Conservation (phyloP, 2,113 vertebrate genomes). For the Sylvia atricapilla region DNA sequence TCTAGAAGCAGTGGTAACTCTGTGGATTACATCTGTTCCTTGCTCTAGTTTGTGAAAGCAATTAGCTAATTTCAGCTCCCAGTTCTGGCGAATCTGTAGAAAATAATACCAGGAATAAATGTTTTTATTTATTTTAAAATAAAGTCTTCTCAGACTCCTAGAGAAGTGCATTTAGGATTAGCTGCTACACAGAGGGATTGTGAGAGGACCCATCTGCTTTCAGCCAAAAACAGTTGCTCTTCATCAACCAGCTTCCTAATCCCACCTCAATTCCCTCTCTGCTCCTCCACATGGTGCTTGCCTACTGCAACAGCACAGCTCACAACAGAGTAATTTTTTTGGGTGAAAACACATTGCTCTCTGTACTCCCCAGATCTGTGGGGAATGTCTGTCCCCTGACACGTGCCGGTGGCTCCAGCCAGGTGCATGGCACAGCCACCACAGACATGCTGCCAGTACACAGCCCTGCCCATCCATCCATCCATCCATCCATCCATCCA, state of each 20-base stretch:
- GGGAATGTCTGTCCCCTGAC: background rate
- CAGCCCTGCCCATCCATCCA: background rate
- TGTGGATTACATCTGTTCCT: background rate
- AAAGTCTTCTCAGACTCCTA: background rate
- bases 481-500: no score
- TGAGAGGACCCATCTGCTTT: background rate
- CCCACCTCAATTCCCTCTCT: background rate
- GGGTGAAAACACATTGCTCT: background rate
- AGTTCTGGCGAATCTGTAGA: background rate
- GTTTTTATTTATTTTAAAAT: background rate
- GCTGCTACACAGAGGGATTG: background rate
- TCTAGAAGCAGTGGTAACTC: background rate
- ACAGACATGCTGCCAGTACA: no score
- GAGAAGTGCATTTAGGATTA: background rate
- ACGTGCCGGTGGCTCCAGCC: rapidly evolving
- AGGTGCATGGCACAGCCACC: rapidly evolving
- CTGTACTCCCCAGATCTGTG: background rate
- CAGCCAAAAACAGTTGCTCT: background rate
- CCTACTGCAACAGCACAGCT: background rate
- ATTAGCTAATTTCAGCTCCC: background rate
- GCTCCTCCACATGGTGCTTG: background rate
- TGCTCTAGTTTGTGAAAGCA: background rate
- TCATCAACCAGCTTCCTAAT: background rate
- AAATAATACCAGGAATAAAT: background rate
- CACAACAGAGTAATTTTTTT: background rate